These are phyloP conservation scores for Epicampocera succincta DNA, from an alignment of 2,888 invertebrate genomes.

Conservation along the genomic window DNA sequence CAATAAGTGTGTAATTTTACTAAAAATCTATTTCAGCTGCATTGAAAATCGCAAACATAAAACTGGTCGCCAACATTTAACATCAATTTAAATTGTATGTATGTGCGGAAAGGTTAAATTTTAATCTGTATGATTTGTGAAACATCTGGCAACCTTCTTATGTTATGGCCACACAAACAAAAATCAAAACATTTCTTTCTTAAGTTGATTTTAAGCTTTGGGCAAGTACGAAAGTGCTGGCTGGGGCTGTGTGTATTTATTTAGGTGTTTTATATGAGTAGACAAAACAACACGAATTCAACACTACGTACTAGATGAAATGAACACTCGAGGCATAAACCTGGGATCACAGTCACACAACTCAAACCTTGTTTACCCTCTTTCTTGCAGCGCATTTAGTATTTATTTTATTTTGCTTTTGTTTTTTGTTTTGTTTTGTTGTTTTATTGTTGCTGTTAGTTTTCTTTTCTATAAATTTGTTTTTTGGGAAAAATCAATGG, in stretches of 20 bases:
- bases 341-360: slow-evolving; percentile 37
- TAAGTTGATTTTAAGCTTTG: slow-evolving; percentile 14
- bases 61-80: too few relatives aligned
- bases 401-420: too few relatives aligned
- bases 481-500: slow-evolving; percentile 50
- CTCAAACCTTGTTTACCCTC: slow-evolving; percentile 51
- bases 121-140: too few relatives aligned
- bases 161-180: neutral
- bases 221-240: slow-evolving; percentile 23
- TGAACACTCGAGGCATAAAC: slow-evolving; percentile 20
- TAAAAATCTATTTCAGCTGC: too few relatives aligned
- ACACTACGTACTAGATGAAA: slow-evolving; percentile 9
- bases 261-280: slow-evolving; percentile 63
- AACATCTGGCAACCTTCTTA: slow-evolving; percentile 41
- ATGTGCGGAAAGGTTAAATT: too few relatives aligned
- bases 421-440: slow-evolving; percentile 15
- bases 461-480: slow-evolving; percentile 15
- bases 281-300: slow-evolving; percentile 34
- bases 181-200: slow-evolving; percentile 52
- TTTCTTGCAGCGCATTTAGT: slow-evolving; percentile 40
- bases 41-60: too few relatives aligned
- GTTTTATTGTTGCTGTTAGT: slow-evolving; percentile 21
- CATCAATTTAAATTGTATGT: too few relatives aligned
- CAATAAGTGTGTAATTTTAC: too few relatives aligned
- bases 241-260: slow-evolving; percentile 41